A percentile compares a stretch with the other conserved stretches of the same genome.
Evolutionary conservation across 2,113 vertebrate genomes (phyloP).

Genomic region (Triplophysa siluroides): DNA sequence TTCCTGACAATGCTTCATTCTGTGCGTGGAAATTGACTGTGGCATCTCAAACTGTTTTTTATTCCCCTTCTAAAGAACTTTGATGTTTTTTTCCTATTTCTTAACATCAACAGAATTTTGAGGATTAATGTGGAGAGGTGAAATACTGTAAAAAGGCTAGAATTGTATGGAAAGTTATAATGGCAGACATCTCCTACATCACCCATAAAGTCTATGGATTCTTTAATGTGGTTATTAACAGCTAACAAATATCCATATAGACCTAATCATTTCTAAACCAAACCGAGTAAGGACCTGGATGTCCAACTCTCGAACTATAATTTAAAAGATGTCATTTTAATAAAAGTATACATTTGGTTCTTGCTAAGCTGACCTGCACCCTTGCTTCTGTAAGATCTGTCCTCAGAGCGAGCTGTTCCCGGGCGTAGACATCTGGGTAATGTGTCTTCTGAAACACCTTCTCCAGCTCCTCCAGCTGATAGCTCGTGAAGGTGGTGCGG

Average conservation of each 20-base stretch:
- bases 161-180: constrained; percentile 68
- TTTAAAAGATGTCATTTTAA: neutral
- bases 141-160: constrained; percentile 59
- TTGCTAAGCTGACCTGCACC: constrained; percentile 83
- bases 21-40: constrained; percentile 70
- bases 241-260: too few relatives aligned
- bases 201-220: too few relatives aligned
- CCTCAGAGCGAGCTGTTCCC: constrained; percentile 96
- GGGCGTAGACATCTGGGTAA: constrained; percentile 95
- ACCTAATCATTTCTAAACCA: too few relatives aligned
- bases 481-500: constrained; percentile 97
- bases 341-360: neutral
- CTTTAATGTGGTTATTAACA: constrained; percentile 54
- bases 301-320: too few relatives aligned
- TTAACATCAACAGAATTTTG: constrained; percentile 51
- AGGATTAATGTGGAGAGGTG: constrained; percentile 47
- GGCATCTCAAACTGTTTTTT: constrained; percentile 73
- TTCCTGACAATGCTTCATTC: constrained; percentile 68
- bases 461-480: constrained; percentile 97
- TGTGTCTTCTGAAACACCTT: constrained; percentile 99
- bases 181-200: constrained; percentile 61
- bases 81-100: constrained; percentile 60
- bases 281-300: too few relatives aligned
- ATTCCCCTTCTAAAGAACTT: constrained; percentile 62
- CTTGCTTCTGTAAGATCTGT: constrained; percentile 97